Evolutionary conservation across 2,797 vertebrate species (phyloP).

Genomic region (Pangasius djambal): DNA sequence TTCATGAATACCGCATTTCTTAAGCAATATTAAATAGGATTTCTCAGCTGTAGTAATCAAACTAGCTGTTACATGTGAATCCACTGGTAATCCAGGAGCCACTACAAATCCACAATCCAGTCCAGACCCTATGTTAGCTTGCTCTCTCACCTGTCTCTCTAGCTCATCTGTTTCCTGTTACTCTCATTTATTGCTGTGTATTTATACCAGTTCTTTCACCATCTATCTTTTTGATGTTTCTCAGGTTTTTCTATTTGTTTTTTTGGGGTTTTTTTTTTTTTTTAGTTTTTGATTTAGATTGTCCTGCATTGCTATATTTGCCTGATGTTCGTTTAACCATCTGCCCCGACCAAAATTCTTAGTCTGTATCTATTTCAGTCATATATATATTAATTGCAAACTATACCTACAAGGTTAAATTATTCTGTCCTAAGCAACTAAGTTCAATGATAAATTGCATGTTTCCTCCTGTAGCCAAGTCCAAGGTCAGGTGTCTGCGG

Average conservation of each 20-base stretch:
- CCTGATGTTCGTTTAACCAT: not conserved
- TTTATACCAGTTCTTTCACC: not conserved
- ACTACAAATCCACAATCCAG: not conserved
- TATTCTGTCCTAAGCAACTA: slow-evolving; percentile 2
- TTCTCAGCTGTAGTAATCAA: too few species aligned
- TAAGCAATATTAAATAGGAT: not conserved
- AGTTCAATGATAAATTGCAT: slow-evolving; percentile 23
- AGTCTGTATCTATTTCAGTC: not conserved
- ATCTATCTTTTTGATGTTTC: not conserved
- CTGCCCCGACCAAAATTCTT: not conserved
- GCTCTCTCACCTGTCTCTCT: not conserved
- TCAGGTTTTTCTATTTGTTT: not conserved
- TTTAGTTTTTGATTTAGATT: not conserved
- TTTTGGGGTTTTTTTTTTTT: too few species aligned
- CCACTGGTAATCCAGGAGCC: not conserved
- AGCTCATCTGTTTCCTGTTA: not conserved
- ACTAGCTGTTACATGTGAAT: not conserved
- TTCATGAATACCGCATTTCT: not conserved
- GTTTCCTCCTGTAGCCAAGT: slow-evolving; percentile 24
- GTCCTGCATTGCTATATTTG: not conserved
- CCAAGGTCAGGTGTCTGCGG: slow-evolving; percentile 16
- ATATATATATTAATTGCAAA: not conserved
- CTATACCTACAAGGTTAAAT: not conserved
- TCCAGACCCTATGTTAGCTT: not conserved
- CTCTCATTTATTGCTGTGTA: not conserved